Percentiles rank a stretch among this genome's conserved stretches.
Evolutionary conservation across 2,113 vertebrate species (phyloP).

Genomic region (Zosterops japonicus): DNA sequence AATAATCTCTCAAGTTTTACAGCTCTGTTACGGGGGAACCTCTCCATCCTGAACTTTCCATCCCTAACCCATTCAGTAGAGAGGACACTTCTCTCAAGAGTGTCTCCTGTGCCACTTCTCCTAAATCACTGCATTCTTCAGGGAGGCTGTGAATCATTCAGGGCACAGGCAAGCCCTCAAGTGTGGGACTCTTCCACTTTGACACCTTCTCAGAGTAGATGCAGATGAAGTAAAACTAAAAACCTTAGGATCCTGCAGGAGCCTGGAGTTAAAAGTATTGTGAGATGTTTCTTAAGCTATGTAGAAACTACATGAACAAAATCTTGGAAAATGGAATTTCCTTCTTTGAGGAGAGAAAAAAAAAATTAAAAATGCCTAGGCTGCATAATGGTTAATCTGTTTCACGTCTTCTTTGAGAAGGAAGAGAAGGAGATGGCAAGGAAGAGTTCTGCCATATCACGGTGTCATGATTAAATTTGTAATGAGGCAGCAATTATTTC

Average conservation of each 20-base stretch:
- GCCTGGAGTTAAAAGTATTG: not conserved
- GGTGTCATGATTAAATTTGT: constrained; percentile 1
- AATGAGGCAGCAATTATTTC: constrained; percentile 5
- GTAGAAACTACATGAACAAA: not conserved
- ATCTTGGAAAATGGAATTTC: not conserved
- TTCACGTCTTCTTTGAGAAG: not conserved
- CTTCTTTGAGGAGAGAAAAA: not conserved
- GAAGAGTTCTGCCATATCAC: not conserved
- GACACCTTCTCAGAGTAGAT: not conserved
- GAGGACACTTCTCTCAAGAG: not conserved
- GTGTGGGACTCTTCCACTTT: not conserved
- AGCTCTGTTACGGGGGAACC: not conserved
- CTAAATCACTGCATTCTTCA: not conserved
- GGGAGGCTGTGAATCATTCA: not conserved
- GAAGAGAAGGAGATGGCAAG: not conserved
- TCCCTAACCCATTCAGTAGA: not conserved
- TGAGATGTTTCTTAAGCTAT: not conserved
- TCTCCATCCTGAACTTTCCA: not conserved
- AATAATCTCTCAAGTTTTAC: not conserved
- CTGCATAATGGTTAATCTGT: not conserved
- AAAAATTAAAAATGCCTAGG: not conserved
- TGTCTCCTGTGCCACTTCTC: not conserved
- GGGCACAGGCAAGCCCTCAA: not conserved
- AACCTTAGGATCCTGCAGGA: not conserved
- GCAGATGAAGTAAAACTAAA: not conserved